Conservation (phyloP, 2,113 vertebrate species). For the Perccottus glenii region DNA sequence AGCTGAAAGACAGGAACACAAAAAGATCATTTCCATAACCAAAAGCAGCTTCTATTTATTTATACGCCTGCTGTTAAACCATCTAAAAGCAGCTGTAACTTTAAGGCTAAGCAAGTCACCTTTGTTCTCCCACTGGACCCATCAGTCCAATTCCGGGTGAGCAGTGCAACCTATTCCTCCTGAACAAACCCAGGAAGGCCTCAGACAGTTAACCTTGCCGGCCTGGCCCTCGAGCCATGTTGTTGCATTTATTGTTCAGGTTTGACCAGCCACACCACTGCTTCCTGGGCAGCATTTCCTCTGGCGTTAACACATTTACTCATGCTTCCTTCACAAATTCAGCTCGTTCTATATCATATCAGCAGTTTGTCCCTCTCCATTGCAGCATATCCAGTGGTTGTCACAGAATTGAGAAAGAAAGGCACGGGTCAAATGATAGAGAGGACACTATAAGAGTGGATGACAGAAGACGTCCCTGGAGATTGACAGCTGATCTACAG, state of each 20-base stretch:
- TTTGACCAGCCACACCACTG: conserved; percentile 44
- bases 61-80: no score
- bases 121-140: conserved; percentile 25
- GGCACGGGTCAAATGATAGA: conserved; percentile 13
- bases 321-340: conserved; percentile 5
- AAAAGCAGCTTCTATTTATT: no score
- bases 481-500: conserved; percentile 25
- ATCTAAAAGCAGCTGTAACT: no score
- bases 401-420: background rate
- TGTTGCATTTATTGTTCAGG: conserved; percentile 37
- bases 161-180: conserved; percentile 59
- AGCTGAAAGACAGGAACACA: no score
- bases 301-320: conserved; percentile 15
- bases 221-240: conserved; percentile 20
- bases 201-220: conserved; percentile 28
- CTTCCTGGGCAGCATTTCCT: conserved; percentile 54
- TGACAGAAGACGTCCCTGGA: background rate
- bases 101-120: background rate
- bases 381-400: background rate
- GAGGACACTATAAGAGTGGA: background rate
- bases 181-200: conserved; percentile 68
- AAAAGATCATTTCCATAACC: no score
- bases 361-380: background rate
- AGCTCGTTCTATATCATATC: conserved; percentile 10
- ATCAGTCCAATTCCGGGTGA: conserved; percentile 8